Conservation (phyloP, 2,888 invertebrate species). For the Sarcophaga carnaria region DNA sequence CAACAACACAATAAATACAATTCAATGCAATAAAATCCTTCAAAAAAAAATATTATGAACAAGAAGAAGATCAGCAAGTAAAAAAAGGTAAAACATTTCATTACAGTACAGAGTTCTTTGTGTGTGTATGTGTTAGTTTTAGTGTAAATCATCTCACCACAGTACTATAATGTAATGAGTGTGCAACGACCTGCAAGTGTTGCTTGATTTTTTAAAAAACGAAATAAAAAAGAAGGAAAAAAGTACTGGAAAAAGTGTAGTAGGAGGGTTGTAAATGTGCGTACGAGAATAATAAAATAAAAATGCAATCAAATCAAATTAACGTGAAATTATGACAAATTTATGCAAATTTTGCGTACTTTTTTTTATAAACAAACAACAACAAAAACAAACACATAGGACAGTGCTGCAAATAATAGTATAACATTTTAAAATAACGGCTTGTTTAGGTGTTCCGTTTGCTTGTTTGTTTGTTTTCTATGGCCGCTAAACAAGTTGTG, state of each 20-base stretch:
- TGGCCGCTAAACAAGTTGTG: no score
- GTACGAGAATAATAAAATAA: constrained; percentile 70
- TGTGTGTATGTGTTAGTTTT: background rate
- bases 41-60: background rate
- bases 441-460: no score
- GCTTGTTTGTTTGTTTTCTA: no score
- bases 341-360: constrained; percentile 76
- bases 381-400: no score
- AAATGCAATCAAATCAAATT: constrained; percentile 80
- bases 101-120: background rate
- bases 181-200: no score
- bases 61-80: no score
- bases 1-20: constrained; percentile 5
- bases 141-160: background rate
- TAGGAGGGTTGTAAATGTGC: background rate
- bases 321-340: constrained; percentile 80
- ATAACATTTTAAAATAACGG: no score
- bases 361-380: no score
- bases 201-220: no score
- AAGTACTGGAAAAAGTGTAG: background rate
- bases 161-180: background rate
- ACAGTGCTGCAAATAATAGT: no score
- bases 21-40: background rate
- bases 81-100: no score
- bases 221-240: no score